Base-by-base conservation (phyloP, 1,140 invertebrate genomes). In the Tetraneura akinire region DNA sequence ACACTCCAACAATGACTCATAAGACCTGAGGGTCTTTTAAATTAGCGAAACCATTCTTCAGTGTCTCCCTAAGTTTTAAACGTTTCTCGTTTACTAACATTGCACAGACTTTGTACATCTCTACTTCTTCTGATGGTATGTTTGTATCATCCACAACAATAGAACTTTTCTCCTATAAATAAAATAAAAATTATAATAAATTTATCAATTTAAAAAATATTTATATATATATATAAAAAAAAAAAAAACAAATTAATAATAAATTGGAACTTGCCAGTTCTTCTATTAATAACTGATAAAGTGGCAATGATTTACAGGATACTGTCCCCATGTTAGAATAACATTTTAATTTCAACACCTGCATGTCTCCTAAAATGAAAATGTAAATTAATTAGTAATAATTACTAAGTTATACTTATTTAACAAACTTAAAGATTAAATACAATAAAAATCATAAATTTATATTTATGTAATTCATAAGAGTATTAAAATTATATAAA, bases 71-170 rank as follows among this genome's bases (percentile, higher is more conserved):
- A 81, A 96, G 87, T 85, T 95, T 90, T 83, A 92, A 89, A 76
- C 94, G 90, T 87, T 95, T 91, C 83, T 93, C 90, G 81, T 90
- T 90, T 82, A 94, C 89, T 84, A 93, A 90, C 82, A 86, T 86
- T 85, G 91, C 90, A 82, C 91, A 90, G 49, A 91, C 91, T 87
- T 92, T 92, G 84, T 94, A 94, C 86, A 90, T 89, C 85, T 91
- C 86, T 62, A 96, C 92, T 85, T 96, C 94, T 87, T 96, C 94
- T 82, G 91, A 90, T 73, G 94, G 93, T 88, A 96, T 96, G 87
- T 91, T 92, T 88, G 90, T 91, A 83, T 89, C 87, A 81, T 90
- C 89, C 1, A 64, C 83, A 91, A 78, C 14, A 42, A 78, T 78
- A 23, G 74, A 14, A 62, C 62, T 47, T 13, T 62, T 60, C 11